Conservation (phyloP, 2,888 invertebrate genomes). For the Andrena minutula region DNA sequence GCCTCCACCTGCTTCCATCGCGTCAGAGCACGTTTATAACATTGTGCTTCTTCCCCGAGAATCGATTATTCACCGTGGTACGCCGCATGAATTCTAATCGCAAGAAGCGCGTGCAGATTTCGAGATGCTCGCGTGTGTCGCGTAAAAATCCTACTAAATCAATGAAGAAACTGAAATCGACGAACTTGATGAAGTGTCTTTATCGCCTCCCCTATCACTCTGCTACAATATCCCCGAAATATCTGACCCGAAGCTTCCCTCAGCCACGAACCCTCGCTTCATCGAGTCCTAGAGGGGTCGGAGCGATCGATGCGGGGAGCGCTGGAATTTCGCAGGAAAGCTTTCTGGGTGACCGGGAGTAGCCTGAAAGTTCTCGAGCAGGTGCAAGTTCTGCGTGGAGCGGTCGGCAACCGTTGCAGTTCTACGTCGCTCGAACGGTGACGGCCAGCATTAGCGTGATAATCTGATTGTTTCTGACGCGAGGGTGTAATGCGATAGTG, state of each 20-base stretch:
- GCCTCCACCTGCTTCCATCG: slow-evolving; percentile 8
- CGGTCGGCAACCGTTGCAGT: neutral
- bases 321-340: neutral
- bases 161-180: too few species aligned
- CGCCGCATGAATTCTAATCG: too few species aligned
- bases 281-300: neutral
- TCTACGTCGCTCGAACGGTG: neutral
- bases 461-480: slow-evolving; percentile 39
- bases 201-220: neutral
- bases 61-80: too few species aligned
- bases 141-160: too few species aligned
- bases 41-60: neutral
- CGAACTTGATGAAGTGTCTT: too few species aligned
- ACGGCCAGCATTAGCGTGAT: slow-evolving; percentile 23
- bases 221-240: neutral
- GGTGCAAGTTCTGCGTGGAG: neutral
- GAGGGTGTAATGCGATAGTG: slow-evolving; percentile 42
- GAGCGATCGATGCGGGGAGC: neutral
- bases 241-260: neutral
- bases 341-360: neutral
- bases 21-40: slow-evolving; percentile 11
- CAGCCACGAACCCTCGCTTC: neutral
- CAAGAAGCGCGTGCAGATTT: too few species aligned
- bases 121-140: too few species aligned
- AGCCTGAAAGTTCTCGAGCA: slow-evolving; percentile 2